Percentiles rank a stretch among this genome's conserved stretches.
Conservation (phyloP, 1,140 invertebrate genomes). For the Pectinophora gossypiella region DNA sequence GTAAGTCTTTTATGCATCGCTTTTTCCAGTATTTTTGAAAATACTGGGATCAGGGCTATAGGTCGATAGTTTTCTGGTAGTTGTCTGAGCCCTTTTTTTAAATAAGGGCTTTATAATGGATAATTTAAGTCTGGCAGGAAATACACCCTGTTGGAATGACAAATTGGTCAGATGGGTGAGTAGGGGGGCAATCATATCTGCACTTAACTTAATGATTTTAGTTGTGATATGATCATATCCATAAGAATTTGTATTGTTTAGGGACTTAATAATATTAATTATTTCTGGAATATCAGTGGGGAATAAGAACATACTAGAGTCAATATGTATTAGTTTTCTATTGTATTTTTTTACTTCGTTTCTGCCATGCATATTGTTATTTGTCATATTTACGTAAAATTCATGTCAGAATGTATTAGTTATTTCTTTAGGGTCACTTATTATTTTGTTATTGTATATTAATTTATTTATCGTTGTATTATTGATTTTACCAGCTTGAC, state of each 20-base stretch:
- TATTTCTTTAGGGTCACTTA: slow-evolving; percentile 1
- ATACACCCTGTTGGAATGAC: background rate
- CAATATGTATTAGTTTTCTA: background rate
- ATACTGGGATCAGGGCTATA: background rate
- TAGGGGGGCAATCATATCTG: background rate
- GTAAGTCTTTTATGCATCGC: background rate
- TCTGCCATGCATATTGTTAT: background rate
- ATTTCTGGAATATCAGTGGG: slow-evolving; percentile 1
- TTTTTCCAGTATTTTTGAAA: background rate
- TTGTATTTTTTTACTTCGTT: background rate
- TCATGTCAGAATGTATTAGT: background rate
- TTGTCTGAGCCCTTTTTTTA: background rate
- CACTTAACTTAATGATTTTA: background rate
- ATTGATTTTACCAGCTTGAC: background rate
- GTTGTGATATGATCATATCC: background rate
- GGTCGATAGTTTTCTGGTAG: background rate
- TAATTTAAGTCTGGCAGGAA: background rate
- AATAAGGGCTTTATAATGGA: background rate
- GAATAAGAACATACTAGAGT: background rate
- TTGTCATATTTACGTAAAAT: background rate
- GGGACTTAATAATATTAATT: background rate
- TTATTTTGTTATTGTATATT: background rate
- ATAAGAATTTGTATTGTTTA: background rate
- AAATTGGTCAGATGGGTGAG: background rate
- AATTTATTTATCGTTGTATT: background rate